Evolutionary conservation across 2,888 invertebrate genomes (phyloP).

Genomic region (Eristalis arbustorum): DNA sequence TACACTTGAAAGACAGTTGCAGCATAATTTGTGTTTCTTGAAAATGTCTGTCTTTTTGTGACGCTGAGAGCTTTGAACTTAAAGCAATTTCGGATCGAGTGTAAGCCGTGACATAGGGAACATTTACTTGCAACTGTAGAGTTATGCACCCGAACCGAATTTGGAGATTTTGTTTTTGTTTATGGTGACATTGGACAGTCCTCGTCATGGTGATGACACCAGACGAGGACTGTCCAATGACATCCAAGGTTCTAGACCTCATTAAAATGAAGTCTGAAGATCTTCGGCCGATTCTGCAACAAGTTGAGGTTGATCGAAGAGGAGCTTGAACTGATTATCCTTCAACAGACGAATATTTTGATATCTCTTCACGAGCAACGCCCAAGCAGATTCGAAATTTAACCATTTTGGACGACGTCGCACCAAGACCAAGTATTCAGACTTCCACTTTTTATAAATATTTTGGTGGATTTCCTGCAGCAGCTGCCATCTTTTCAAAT

Average conservation of each 20-base stretch:
- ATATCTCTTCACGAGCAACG: neutral
- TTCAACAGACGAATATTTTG: neutral
- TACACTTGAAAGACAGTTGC: slow-evolving; percentile 15
- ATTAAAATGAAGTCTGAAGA: neutral
- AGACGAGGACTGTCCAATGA: neutral
- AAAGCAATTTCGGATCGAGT: neutral
- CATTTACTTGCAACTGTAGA: neutral
- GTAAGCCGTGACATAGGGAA: neutral
- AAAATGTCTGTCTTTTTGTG: neutral
- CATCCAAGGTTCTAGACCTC: neutral
- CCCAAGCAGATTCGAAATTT: slow-evolving; percentile 7
- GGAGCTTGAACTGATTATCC: neutral
- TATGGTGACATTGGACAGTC: too few species aligned
- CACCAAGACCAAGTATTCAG: too few species aligned
- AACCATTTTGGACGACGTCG: too few species aligned
- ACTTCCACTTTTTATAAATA: too few species aligned
- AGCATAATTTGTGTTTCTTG: neutral
- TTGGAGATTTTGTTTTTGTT: neutral
- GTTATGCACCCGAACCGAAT: neutral
- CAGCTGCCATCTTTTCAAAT: too few species aligned
- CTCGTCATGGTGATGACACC: too few species aligned
- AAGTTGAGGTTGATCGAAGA: too few species aligned
- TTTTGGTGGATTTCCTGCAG: too few species aligned
- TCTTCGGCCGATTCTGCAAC: slow-evolving; percentile 20
- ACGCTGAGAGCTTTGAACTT: neutral